phyloP scores from a whole-genome alignment of 2,888 invertebrate genomes.

The Lithosia quadra region DNA sequence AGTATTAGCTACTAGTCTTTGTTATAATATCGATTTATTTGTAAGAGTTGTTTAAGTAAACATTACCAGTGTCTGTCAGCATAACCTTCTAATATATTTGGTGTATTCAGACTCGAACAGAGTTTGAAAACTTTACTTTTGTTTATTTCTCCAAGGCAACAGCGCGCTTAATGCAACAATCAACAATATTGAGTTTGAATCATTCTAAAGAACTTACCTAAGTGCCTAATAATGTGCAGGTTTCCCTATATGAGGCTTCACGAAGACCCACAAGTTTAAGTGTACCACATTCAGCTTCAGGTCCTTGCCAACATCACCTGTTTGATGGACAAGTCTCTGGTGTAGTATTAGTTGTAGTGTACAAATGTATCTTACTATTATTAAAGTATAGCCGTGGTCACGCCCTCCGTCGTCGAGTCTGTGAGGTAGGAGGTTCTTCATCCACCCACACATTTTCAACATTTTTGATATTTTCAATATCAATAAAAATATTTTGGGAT shows the following conservation, averaged over 20 bases:
- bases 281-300: too few relatives aligned
- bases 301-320: too few relatives aligned
- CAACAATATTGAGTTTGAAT: neutral
- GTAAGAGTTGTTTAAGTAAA: slow-evolving; percentile 12
- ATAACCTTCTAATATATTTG: slow-evolving; percentile 14
- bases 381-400: too few relatives aligned
- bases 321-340: too few relatives aligned
- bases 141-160: slow-evolving; percentile 11
- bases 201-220: neutral
- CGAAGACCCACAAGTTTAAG: neutral
- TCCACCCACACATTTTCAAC: too few relatives aligned
- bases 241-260: neutral
- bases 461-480: too few relatives aligned
- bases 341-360: too few relatives aligned
- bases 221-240: neutral
- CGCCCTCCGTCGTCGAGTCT: too few relatives aligned
- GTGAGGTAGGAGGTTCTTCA: too few relatives aligned
- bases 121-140: slow-evolving; percentile 9
- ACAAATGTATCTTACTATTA: too few relatives aligned
- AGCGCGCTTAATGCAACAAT: neutral
- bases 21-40: slow-evolving; percentile 9
- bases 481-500: too few relatives aligned
- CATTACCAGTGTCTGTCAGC: slow-evolving; percentile 2
- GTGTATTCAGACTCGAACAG: slow-evolving; percentile 1
- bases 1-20: neutral